These are phyloP conservation scores for Nemurella pictetii DNA, from an alignment of 2,888 invertebrate genomes.

Conservation along the genomic window DNA sequence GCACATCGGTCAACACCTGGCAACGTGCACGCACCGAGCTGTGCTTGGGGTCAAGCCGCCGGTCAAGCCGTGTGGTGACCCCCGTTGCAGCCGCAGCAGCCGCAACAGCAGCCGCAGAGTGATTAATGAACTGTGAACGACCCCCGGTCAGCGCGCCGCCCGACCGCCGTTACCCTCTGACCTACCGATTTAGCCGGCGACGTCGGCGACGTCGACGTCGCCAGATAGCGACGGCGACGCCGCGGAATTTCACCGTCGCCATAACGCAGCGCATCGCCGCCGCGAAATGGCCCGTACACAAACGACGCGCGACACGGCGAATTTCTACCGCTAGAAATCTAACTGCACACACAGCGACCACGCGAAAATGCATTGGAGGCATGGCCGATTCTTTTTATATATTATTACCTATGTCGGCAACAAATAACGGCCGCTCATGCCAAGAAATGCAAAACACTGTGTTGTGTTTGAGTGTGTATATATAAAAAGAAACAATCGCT, in stretches of 20 bases:
- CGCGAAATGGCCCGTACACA: neutral
- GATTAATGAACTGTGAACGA: conserved; percentile 40
- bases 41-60: neutral
- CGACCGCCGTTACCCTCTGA: conserved; percentile 34
- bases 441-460: neutral
- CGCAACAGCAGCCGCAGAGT: too few relatives aligned
- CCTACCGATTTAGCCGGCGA: conserved; percentile 4
- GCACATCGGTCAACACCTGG: neutral
- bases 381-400: neutral
- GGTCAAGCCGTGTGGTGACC: neutral
- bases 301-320: neutral
- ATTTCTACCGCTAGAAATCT: too few relatives aligned
- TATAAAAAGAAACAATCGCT: neutral
- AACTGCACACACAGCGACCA: neutral
- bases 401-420: neutral
- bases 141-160: conserved; percentile 28
- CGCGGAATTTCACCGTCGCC: neutral
- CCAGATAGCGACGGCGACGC: neutral
- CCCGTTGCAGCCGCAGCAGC: too few relatives aligned
- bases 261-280: neutral
- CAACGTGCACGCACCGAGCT: neutral
- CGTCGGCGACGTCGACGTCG: neutral
- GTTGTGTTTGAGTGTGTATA: too few relatives aligned
- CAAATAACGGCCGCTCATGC: neutral
- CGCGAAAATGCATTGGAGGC: neutral